These are phyloP conservation scores for Zygothrica quintamaculata DNA, from an alignment of 2,888 invertebrate species.

Conservation along the genomic window DNA sequence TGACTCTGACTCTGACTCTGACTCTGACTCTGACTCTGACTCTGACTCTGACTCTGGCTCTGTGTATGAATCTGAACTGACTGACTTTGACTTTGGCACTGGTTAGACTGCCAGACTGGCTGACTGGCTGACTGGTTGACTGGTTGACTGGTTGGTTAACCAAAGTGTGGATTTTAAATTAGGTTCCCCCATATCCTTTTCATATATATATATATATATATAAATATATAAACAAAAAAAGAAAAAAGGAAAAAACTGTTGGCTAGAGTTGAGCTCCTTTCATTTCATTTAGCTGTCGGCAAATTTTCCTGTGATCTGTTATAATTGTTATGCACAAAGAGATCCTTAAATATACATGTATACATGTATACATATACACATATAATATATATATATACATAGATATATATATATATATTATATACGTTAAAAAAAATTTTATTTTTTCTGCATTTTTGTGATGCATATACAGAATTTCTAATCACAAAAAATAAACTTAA, in stretches of 20 bases:
- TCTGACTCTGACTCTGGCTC: conserved; percentile 11
- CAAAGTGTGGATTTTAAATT: conserved; percentile 48
- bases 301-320: too few relatives aligned
- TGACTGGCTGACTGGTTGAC: conserved; percentile 36
- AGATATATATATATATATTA: too few relatives aligned
- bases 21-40: conserved; percentile 13
- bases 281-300: too few relatives aligned
- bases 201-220: too few relatives aligned
- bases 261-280: too few relatives aligned
- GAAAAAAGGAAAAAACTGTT: too few relatives aligned
- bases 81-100: conserved; percentile 78
- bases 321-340: too few relatives aligned
- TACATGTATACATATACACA: too few relatives aligned
- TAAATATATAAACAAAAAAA: too few relatives aligned
- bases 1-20: too few relatives aligned
- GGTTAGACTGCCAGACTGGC: conserved; percentile 72
- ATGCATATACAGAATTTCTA: background rate
- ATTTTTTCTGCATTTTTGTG: background rate
- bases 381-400: too few relatives aligned
- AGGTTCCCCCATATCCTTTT: conserved; percentile 31
- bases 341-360: background rate
- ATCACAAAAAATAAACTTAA: background rate
- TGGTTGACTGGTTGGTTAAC: conserved; percentile 50
- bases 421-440: background rate
- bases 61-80: too few relatives aligned